Evolutionary conservation across 2,888 invertebrate species (phyloP).

Genomic region (Galeruca laticollis): DNA sequence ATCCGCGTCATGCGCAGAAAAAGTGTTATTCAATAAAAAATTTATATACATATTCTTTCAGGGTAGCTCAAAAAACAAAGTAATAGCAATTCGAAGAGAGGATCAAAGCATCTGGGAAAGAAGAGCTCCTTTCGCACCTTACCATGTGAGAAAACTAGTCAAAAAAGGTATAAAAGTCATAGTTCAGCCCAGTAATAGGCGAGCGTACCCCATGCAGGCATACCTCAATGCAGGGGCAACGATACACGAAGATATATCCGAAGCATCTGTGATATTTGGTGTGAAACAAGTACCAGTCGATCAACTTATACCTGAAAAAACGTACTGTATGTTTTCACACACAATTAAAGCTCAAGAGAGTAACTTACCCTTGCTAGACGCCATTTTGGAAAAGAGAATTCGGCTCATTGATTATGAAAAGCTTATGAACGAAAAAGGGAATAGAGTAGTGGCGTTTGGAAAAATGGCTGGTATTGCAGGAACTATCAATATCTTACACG

Average conservation of each 20-base stretch:
- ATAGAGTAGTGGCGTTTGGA: slow-evolving; percentile 97
- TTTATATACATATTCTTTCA: slow-evolving; percentile 33
- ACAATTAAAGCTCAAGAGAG: slow-evolving; percentile 99
- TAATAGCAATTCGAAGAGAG: slow-evolving; percentile 89
- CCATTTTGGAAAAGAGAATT: slow-evolving; percentile 95
- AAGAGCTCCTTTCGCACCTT: slow-evolving; percentile 93
- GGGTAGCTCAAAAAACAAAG: slow-evolving; percentile 65
- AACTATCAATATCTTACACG: slow-evolving; percentile 98
- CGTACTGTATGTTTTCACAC: slow-evolving; percentile 99
- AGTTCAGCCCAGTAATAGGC: slow-evolving; percentile 97
- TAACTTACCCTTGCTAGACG: slow-evolving; percentile 97
- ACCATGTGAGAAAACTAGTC: slow-evolving; percentile 89
- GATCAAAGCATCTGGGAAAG: slow-evolving; percentile 97
- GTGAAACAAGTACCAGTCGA: slow-evolving; percentile 95
- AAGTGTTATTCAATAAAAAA: no score
- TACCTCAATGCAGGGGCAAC: slow-evolving; percentile 94
- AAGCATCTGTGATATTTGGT: slow-evolving; percentile 96
- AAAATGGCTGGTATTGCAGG: slow-evolving; percentile 99
- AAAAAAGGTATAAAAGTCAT: slow-evolving; percentile 92
- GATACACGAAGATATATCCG: slow-evolving; percentile 95
- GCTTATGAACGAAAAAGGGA: slow-evolving; percentile 83
- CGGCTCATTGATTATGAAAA: slow-evolving; percentile 98
- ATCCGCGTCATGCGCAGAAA: no score
- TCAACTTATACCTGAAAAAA: slow-evolving; percentile 93
- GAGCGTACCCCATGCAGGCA: slow-evolving; percentile 97